Base-by-base conservation (phyloP, 2,888 invertebrate genomes). In the Drosophila picticornis region DNA sequence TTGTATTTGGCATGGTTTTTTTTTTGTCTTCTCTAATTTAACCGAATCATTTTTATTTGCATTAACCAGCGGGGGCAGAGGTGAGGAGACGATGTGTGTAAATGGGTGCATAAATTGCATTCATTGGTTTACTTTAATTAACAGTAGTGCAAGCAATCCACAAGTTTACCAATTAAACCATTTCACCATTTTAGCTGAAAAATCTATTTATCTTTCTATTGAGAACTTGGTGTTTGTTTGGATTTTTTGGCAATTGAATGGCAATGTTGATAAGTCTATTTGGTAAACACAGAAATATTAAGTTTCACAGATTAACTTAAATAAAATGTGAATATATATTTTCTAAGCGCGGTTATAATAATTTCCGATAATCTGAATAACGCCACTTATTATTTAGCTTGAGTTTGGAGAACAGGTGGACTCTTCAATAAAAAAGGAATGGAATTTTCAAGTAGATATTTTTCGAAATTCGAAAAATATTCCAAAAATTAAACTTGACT, bases 21-120 rank as follows among this genome's bases (percentile, higher is more conserved):
- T 22, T 52, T 52, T 32, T n/a, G n/a, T 83, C 36, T 27, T 27
- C 46, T 57, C 61, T 80, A 83, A 83, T 84, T 85, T 65, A 67
- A 84, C 68, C 73, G 73, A 76, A 73, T 82, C 75, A 67, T 72
- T 58, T 75, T 77, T 75, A 78, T 73, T 73, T 73, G 69, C 78
- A 63, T 67, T 31, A 32, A 32, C 25, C 64, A 57, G 7, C 29
- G 4, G 11, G 29, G 11, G 19, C 19, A 19, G 38, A 16, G 13
- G 31, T 9, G 16, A 27, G 2, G 22, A 29, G 27, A 19, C 19
- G 27, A 11, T n/a, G 13, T 2, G n/a, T 4, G 11, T 0, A 40
- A 31, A n/a, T 27, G 43, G 6, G 2, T 25, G 36, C 36, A 31
- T 34, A 52, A 36, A 53, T 19, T 38, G 32, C 56, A 43, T n/a